Percentiles rank a stretch among this genome's conserved stretches.
These are phyloP conservation scores for Calycopis cecrops DNA, from an alignment of 1,140 invertebrate species.

Conservation along the genomic window DNA sequence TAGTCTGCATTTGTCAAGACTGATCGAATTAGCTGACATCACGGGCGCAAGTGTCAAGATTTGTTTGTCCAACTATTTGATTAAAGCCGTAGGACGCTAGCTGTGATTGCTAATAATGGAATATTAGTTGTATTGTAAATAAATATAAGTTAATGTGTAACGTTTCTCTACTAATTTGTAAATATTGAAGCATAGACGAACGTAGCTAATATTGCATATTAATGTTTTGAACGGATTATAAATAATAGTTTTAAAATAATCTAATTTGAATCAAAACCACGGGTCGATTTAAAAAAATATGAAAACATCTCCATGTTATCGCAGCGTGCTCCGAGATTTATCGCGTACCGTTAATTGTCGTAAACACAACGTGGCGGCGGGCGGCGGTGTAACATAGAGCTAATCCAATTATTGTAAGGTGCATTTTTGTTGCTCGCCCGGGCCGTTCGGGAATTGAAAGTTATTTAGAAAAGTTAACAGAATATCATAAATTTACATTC, in stretches of 20 bases:
- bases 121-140: slow-evolving; percentile 43
- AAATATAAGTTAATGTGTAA: slow-evolving; percentile 11
- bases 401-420: slow-evolving; percentile 14
- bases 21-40: slow-evolving; percentile 41
- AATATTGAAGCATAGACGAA: not conserved
- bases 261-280: slow-evolving; percentile 6
- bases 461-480: slow-evolving; percentile 54
- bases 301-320: slow-evolving; percentile 16
- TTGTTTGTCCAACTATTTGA: slow-evolving; percentile 40
- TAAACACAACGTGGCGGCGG: not conserved
- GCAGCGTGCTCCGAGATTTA: slow-evolving; percentile 11
- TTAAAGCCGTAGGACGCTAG: slow-evolving; percentile 36
- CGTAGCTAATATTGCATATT: not conserved
- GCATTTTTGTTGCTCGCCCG: slow-evolving; percentile 26
- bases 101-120: slow-evolving; percentile 62
- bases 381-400: not conserved
- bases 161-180: slow-evolving; percentile 6
- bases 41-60: slow-evolving; percentile 59
- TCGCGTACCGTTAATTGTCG: slow-evolving; percentile 17
- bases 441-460: slow-evolving; percentile 48
- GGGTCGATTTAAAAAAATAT: slow-evolving; percentile 9
- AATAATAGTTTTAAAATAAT: not conserved
- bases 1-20: slow-evolving; percentile 38
- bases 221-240: not conserved
- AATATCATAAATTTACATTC: slow-evolving; percentile 62